These are phyloP conservation scores for Furcifer pardalis DNA, from an alignment of 2,797 vertebrate species.

Conservation along the genomic window DNA sequence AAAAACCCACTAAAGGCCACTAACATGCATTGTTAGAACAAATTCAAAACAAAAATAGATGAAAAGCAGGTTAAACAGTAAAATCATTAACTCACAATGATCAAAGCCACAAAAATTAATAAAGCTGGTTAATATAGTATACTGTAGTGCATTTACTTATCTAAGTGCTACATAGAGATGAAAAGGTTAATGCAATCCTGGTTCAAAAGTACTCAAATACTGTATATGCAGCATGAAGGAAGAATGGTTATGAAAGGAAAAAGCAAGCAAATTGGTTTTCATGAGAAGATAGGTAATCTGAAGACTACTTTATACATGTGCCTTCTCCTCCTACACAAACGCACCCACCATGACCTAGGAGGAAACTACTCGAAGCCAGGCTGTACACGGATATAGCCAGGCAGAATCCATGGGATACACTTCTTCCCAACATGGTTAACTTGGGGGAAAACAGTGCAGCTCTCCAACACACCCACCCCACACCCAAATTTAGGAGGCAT, in stretches of 20 bases:
- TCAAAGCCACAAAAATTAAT: too few relatives aligned
- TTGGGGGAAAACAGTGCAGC: background rate
- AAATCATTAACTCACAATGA: too few relatives aligned
- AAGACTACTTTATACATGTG: background rate
- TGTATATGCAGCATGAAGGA: background rate
- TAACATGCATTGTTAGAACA: too few relatives aligned
- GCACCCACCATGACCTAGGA: background rate
- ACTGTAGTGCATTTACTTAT: background rate
- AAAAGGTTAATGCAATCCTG: background rate
- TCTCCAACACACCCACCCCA: too few relatives aligned
- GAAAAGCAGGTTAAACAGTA: too few relatives aligned
- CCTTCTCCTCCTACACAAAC: background rate
- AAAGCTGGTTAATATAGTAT: too few relatives aligned
- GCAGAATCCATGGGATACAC: too few relatives aligned
- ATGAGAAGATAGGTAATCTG: background rate
- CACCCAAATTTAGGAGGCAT: background rate
- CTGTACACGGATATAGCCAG: too few relatives aligned
- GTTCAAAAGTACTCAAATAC: too few relatives aligned
- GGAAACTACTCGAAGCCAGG: background rate
- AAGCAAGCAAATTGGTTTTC: background rate
- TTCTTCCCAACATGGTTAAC: too few relatives aligned
- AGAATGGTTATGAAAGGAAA: background rate
- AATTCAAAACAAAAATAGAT: background rate
- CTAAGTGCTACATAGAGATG: background rate
- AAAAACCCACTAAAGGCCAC: too few relatives aligned